Base-by-base conservation (phyloP, 1,140 invertebrate species). In the Drosophila sp. region DNA sequence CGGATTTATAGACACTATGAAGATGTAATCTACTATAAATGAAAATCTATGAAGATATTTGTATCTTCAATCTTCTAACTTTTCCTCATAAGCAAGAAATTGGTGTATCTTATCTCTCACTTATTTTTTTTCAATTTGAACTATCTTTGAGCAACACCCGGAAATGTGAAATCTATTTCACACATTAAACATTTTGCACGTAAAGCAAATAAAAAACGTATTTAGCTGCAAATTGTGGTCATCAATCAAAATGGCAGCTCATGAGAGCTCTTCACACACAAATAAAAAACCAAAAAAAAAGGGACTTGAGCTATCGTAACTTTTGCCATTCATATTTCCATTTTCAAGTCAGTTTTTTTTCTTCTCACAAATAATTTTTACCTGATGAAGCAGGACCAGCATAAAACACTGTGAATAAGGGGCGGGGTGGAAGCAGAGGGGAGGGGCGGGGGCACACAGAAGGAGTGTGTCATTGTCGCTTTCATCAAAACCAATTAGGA, bases 401-500 rank as follows among this genome's bases (percentile, higher is more conserved):
- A 75, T 68, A 55, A 66, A 68, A 66, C 41, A 68, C 35, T 35
- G 57, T 27, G 23, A 27, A 4, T 17, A 17, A 17, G 17, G 17
- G 41, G 35, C 29, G 11, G 0, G 5, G 23, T n/a, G 29, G 29
- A 40, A 17, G 17, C 17, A 17, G 17, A 17, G 17, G 17, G 4
- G 3, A 5, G 4, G 27, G n/a, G 69, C 56, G 47, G 11, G 8
- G 7, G 11, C 8, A 62, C 56, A 47, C 40, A 47, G 61, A 23
- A 30, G 54, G 64, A 63, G 54, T 80, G 80, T 72, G 80, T 72
- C 84, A 82, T 82, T 86, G 79, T 74, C 60, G 83, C 83, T 87
- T 87, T 87, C 83, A 89, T 89, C 84, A 89, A 89, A 89, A 89
- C 84, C 84, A 89, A 89, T 89, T 89, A 89, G 84, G 80, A 89